These are phyloP conservation scores for Protonibea diacanthus DNA, from an alignment of 2,797 vertebrate species.

Conservation along the genomic window DNA sequence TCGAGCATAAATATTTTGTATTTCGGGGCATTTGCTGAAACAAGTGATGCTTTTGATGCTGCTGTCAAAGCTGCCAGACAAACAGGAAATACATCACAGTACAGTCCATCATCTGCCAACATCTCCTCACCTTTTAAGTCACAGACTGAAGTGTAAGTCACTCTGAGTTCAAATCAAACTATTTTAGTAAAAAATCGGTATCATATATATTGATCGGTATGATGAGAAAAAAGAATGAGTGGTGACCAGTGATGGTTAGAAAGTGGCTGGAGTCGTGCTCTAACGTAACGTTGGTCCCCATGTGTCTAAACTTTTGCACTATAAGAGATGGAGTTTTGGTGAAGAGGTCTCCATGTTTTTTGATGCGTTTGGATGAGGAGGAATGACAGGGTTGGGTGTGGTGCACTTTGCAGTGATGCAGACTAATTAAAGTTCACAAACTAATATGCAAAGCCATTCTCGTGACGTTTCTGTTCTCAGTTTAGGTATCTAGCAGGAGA, in stretches of 20 bases:
- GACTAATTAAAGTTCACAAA: constrained; percentile 28
- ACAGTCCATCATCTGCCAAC: neutral
- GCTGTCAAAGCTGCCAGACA: neutral
- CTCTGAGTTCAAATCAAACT: too few relatives aligned
- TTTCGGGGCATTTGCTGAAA: neutral
- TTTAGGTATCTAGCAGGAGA: constrained; percentile 20
- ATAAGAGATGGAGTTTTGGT: constrained; percentile 20
- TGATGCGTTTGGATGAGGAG: constrained; percentile 17
- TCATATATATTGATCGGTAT: constrained; percentile 7
- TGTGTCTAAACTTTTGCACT: constrained; percentile 62
- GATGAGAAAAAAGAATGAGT: constrained; percentile 7
- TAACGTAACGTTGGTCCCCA: constrained; percentile 1
- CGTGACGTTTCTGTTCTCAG: constrained; percentile 16
- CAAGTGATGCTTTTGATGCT: neutral
- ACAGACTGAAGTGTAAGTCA: too few relatives aligned
- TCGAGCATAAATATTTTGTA: too few relatives aligned
- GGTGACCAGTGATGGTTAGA: neutral
- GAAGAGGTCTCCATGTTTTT: constrained; percentile 20
- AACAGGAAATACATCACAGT: neutral
- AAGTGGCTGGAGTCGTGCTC: constrained; percentile 11
- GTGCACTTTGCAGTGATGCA: constrained; percentile 49
- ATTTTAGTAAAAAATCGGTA: neutral
- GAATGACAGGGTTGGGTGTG: neutral
- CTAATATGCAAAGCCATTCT: constrained; percentile 72
- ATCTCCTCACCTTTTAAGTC: neutral